Conservation (phyloP, 2,888 invertebrate species). For the Stratiomys singularior region DNA sequence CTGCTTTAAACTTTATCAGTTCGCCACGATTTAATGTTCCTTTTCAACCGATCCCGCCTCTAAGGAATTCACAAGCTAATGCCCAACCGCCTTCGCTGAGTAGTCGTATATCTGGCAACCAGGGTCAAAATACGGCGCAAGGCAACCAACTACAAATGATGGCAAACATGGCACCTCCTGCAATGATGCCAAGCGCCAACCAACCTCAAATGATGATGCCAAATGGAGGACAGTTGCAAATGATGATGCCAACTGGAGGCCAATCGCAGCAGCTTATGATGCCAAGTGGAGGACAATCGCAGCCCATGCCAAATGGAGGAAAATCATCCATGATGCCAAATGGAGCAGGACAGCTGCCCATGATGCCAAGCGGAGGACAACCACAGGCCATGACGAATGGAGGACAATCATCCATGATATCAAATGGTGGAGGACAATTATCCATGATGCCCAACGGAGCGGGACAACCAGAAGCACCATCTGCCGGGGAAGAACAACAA, state of each 20-base stretch:
- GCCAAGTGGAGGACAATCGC: background rate
- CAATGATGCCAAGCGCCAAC: background rate
- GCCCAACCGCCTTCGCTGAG: background rate
- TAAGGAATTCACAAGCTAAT: background rate
- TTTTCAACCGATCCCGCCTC: background rate
- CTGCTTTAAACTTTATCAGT: background rate
- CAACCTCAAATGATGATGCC: background rate
- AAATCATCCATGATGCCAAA: background rate
- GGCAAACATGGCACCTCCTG: background rate
- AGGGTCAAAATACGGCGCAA: background rate
- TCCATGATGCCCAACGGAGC: too few species aligned
- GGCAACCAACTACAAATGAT: background rate
- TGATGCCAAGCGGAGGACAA: background rate
- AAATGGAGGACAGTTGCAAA: background rate
- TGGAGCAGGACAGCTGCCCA: background rate
- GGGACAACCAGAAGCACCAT: too few species aligned
- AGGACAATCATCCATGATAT: background rate
- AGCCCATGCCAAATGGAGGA: background rate
- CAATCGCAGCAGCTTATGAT: too few species aligned
- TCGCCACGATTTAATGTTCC: background rate
- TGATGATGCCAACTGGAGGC: too few species aligned
- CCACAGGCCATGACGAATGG: background rate
- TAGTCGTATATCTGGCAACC: too few species aligned
- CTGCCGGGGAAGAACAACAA: too few species aligned
- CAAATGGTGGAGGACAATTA: background rate